Evolutionary conservation across 1,140 invertebrate genomes (phyloP), one percentile per base, ranked within the genome.

Genomic region (Branchinecta lynchi): DNA sequence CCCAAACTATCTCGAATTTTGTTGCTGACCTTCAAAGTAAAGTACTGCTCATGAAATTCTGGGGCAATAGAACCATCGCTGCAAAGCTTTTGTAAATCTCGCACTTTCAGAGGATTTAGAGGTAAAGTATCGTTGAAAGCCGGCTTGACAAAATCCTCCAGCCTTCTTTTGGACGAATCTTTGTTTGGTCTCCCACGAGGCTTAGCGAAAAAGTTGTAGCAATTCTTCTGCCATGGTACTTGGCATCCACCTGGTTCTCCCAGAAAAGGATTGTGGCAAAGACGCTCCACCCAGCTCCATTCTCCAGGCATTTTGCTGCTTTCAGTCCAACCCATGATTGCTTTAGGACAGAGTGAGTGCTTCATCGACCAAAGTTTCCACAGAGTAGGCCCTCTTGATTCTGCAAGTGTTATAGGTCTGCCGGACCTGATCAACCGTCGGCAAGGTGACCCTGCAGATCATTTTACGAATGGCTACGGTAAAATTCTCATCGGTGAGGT

Each of bases 201-300:
- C 32, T 32, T 32, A 32, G 1, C 32, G 32, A 32, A 32, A 32
- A 32, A 32, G 32, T 1, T 32, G 32, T 3, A 32, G 32, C 32
- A n/a, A n/a, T n/a, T n/a, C n/a, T n/a, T n/a, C n/a, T n/a, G n/a
- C 46, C 46, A 51, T 51, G 46, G 46, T 51, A 51, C 46, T 51
- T n/a, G 46, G 46, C n/a, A 9, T 9, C 46, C n/a, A 51, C n/a
- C 46, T 51, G 46, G 46, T 51, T 51, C n/a, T 51, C n/a, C 46
- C 46, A 51, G 46, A 51, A 51, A 9, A n/a, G 46, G 9, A 51
- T 9, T 9, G 46, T 51, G 46, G 46, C 46, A 51, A 51, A 51
- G n/a, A 51, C 46, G 46, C 46, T 51, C 46, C 9, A 51, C n/a
- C 46, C 46, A 51, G 46, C 46, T n/a, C 46, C 46, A 9, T 51